Percentiles rank a stretch among this genome's conserved stretches.
These are phyloP conservation scores for Suncus etruscus DNA, from an alignment of 2,113 vertebrate species.

Conservation along the genomic window DNA sequence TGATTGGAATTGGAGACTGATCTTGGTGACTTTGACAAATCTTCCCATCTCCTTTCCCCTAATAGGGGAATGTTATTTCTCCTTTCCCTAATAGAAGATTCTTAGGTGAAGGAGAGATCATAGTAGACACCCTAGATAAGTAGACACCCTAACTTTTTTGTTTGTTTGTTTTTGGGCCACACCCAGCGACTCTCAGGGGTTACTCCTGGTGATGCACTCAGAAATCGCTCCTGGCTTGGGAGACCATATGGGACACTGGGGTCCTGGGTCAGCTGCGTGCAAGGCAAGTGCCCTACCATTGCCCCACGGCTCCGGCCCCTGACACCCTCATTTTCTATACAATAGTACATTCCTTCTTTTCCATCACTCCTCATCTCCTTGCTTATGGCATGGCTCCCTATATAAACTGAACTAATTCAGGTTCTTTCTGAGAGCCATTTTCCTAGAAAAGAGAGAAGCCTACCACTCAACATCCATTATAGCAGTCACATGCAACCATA, in stretches of 20 bases:
- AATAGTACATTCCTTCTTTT: rapidly evolving
- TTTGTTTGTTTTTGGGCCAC: no score
- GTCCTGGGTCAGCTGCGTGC: no score
- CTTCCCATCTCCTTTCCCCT: background rate
- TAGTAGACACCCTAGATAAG: background rate
- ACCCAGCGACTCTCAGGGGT: no score
- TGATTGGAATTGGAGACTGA: background rate
- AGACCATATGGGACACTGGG: no score
- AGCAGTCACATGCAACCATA: background rate
- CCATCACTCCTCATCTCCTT: background rate
- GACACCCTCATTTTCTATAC: background rate
- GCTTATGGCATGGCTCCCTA: background rate
- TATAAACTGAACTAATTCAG: background rate
- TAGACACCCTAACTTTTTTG: background rate
- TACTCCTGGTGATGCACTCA: no score
- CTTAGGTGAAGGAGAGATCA: background rate
- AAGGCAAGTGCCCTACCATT: no score
- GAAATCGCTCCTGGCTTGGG: no score
- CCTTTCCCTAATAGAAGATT: conserved; percentile 20
- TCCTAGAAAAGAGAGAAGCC: background rate
- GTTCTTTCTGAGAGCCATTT: background rate
- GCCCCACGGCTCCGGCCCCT: no score
- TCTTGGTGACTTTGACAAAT: conserved; percentile 16
- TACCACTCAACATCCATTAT: background rate
- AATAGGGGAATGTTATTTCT: no score